A percentile compares a stretch with the other conserved stretches of the same genome.
Evolutionary conservation across 1,140 invertebrate genomes (phyloP).

Genomic region (Daktulosphaira vitifoliae): DNA sequence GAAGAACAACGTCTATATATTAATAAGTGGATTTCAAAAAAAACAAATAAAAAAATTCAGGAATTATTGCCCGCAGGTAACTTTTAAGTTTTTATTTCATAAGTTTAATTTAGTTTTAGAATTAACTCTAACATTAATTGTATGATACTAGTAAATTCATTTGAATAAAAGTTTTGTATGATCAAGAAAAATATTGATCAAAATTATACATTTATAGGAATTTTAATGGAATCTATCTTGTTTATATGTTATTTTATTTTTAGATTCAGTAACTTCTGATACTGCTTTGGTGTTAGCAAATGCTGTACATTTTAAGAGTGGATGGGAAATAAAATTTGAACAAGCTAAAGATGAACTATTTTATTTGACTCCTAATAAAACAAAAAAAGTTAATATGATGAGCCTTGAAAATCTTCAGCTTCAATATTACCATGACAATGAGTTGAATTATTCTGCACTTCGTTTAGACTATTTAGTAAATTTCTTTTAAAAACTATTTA

Average conservation of each 20-base stretch:
- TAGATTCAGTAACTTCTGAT: constrained; percentile 47
- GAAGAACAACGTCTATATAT: constrained; percentile 1
- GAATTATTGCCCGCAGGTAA: constrained; percentile 2
- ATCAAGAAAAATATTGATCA: too few relatives aligned
- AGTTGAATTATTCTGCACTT: constrained; percentile 46
- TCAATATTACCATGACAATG: constrained; percentile 45
- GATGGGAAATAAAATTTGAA: constrained; percentile 53
- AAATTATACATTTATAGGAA: too few relatives aligned
- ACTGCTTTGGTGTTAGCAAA: constrained; percentile 64
- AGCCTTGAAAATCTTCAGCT: constrained; percentile 47
- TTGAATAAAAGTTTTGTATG: too few relatives aligned
- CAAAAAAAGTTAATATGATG: constrained; percentile 57
- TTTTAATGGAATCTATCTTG: too few relatives aligned
- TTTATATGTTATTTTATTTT: constrained; percentile 34
- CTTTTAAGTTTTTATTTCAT: background rate
- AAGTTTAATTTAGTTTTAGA: too few relatives aligned
- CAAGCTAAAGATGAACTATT: constrained; percentile 45
- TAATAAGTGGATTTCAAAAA: constrained; percentile 5
- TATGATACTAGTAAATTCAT: too few relatives aligned
- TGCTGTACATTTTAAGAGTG: constrained; percentile 77
- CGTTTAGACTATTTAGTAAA: constrained; percentile 51
- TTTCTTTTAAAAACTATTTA: too few relatives aligned
- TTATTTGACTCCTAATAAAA: constrained; percentile 44
- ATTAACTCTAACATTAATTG: too few relatives aligned
- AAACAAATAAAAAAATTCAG: constrained; percentile 17